phyloP scores from a whole-genome alignment of 1,140 invertebrate species.

The Trichogramma pretiosum region DNA sequence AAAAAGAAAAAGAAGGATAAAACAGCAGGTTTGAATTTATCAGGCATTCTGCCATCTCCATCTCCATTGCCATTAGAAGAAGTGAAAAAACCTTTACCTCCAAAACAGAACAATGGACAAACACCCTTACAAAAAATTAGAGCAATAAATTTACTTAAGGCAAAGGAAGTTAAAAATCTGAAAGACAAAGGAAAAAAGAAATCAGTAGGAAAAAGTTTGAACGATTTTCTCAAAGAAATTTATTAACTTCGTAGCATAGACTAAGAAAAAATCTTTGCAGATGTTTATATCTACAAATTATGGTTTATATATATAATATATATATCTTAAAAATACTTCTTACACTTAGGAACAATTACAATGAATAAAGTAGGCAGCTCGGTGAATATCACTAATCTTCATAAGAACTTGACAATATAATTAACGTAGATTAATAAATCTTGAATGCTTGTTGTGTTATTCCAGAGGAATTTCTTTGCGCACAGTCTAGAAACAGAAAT shows the following conservation, averaged over 20 bases:
- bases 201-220: conserved; percentile 7
- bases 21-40: conserved; percentile 34
- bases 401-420: conserved; percentile 6
- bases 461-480: conserved; percentile 40
- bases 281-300: conserved; percentile 11
- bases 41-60: conserved; percentile 9
- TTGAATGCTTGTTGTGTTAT: conserved; percentile 24
- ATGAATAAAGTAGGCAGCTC: conserved; percentile 15
- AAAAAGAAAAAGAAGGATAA: conserved; percentile 32
- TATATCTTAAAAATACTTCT: conserved; percentile 12
- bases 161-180: conserved; percentile 27
- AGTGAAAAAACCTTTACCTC: conserved; percentile 1
- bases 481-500: conserved; percentile 33
- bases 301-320: no score
- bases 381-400: conserved; percentile 15
- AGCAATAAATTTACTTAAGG: conserved; percentile 25
- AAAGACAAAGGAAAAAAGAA: conserved; percentile 13
- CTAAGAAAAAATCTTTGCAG: conserved; percentile 11
- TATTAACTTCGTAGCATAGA: no score
- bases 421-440: conserved; percentile 12
- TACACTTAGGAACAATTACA: conserved; percentile 5
- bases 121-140: conserved; percentile 24
- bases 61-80: conserved; percentile 6
- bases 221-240: conserved; percentile 16
- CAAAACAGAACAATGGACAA: conserved; percentile 7